Conservation (phyloP, 2,888 invertebrate genomes). For the Sarcophaga caerulescens region DNA sequence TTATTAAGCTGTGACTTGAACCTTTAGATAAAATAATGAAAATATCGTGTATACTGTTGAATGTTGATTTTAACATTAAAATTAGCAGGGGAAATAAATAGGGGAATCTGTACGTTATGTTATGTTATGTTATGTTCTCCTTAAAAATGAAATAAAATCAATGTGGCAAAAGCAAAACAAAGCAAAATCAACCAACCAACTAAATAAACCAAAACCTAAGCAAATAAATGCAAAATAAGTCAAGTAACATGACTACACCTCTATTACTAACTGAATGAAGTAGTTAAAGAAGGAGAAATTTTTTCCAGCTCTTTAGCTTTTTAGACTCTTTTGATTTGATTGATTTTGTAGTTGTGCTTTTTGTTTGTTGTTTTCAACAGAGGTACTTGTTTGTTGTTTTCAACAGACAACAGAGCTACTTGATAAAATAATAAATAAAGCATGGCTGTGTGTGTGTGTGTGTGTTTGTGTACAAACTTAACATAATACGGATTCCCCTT, state of each 20-base stretch:
- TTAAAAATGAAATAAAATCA: neutral
- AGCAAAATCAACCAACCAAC: neutral
- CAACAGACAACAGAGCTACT: neutral
- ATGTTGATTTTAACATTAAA: neutral
- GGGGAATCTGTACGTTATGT: neutral
- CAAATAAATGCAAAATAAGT: slow-evolving; percentile 12
- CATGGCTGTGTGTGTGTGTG: neutral
- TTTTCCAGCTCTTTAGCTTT: slow-evolving; percentile 2
- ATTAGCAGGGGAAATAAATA: neutral
- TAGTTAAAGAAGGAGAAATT: slow-evolving; percentile 33
- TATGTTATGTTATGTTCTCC: too few species aligned
- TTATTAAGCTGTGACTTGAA: too few species aligned
- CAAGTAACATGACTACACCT: slow-evolving; percentile 4
- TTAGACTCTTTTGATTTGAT: neutral
- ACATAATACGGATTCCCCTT: neutral
- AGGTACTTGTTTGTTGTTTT: neutral
- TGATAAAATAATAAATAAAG: too few species aligned
- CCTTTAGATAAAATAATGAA: too few species aligned
- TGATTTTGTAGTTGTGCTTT: neutral
- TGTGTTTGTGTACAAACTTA: neutral
- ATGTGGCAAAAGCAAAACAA: neutral
- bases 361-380: neutral
- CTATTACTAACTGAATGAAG: neutral
- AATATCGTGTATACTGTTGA: too few species aligned
- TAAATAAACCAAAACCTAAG: neutral